Conservation (phyloP, 2,113 vertebrate genomes). For the Felis chaus region DNA sequence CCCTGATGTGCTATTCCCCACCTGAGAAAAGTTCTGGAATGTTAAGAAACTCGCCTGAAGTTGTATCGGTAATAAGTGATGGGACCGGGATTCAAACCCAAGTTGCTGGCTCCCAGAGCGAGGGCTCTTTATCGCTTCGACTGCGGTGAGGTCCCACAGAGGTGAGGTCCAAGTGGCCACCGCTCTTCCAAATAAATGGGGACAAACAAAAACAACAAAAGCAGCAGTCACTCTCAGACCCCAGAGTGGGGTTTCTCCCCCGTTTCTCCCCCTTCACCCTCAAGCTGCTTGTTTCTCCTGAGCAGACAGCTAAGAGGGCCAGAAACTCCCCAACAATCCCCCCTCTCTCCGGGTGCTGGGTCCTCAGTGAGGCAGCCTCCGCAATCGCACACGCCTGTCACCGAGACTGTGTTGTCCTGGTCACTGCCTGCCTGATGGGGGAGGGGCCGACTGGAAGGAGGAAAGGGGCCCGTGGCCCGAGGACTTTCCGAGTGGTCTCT, state of each 20-base stretch:
- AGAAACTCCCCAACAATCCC: not conserved
- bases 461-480: not conserved
- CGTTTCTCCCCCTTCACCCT: not conserved
- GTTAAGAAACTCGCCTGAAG: not conserved
- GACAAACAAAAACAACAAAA: not conserved
- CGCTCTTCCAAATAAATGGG: not conserved
- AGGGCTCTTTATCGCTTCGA: not conserved
- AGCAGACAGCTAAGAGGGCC: not conserved
- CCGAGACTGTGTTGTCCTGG: not conserved
- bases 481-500: not conserved
- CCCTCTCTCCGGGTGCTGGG: not conserved
- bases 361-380: not conserved
- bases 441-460: too few relatives aligned
- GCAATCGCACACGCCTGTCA: not conserved
- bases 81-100: not conserved
- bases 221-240: not conserved
- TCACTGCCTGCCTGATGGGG: not conserved
- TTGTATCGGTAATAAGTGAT: not conserved
- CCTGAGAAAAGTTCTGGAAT: not conserved
- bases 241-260: too few relatives aligned
- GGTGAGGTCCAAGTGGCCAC: not conserved
- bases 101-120: not conserved
- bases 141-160: fast-evolving
- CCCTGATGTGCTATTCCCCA: not conserved
- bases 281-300: not conserved